A percentile compares a stretch with the other conserved stretches of the same genome.
Evolutionary conservation across 2,113 vertebrate species (phyloP).

Genomic region (Tyto alba): DNA sequence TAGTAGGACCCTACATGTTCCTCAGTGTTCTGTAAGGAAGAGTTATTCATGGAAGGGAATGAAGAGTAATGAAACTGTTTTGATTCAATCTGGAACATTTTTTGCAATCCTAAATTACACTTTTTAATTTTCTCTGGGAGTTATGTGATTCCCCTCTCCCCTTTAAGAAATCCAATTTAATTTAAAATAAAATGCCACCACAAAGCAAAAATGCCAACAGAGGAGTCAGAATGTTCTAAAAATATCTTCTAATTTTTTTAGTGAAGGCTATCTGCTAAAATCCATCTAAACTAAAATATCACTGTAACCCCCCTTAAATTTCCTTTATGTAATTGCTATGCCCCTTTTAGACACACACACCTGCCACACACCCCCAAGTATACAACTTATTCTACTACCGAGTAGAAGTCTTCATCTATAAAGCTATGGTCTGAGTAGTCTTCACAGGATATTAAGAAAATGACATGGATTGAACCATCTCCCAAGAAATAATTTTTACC

Average conservation of each 20-base stretch:
- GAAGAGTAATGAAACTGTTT: neutral
- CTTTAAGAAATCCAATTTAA: neutral
- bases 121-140: neutral
- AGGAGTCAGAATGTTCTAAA: neutral
- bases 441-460: neutral
- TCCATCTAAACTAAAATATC: neutral
- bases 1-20: neutral
- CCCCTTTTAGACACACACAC: neutral
- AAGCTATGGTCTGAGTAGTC: neutral
- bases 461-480: rapidly evolving
- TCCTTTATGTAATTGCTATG: neutral
- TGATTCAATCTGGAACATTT: neutral
- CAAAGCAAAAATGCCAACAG: neutral
- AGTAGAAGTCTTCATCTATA: neutral
- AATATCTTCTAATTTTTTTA: neutral
- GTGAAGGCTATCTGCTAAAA: neutral
- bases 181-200: neutral
- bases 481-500: neutral
- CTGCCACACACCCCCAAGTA: neutral
- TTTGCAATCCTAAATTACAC: neutral
- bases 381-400: neutral
- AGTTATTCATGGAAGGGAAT: neutral
- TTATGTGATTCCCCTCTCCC: neutral
- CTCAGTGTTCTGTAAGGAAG: neutral
- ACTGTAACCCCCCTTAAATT: neutral